A percentile compares a stretch with the other conserved stretches of the same genome.
These are phyloP conservation scores for Acanthiza pusilla DNA, from an alignment of 2,797 vertebrate genomes.

Conservation along the genomic window DNA sequence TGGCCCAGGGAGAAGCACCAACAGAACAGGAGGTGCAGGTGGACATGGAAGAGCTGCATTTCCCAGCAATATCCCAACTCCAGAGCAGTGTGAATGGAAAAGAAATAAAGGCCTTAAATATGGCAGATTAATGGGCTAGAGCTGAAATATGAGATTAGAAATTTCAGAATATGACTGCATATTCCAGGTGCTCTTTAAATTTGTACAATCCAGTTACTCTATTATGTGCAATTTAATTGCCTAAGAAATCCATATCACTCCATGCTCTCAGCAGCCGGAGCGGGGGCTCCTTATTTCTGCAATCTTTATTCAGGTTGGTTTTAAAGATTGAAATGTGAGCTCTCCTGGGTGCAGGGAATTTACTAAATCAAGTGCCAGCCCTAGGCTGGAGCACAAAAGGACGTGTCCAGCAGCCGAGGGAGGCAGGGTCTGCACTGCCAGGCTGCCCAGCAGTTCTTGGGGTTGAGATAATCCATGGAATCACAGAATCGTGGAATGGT, in stretches of 20 bases:
- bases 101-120: slow-evolving; percentile 1
- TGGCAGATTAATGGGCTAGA: slow-evolving; percentile 25
- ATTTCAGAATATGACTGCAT: slow-evolving; percentile 24
- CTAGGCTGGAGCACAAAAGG: neutral
- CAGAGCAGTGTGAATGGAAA: neutral
- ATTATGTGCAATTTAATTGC: slow-evolving; percentile 52
- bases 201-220: neutral
- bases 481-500: neutral
- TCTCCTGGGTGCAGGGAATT: neutral
- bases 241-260: slow-evolving; percentile 15
- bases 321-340: slow-evolving; percentile 3
- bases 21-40: neutral
- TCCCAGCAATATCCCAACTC: neutral
- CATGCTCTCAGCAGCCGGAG: neutral
- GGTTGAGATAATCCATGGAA: neutral
- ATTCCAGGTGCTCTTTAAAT: slow-evolving; percentile 42
- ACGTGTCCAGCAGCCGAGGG: neutral
- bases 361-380: neutral
- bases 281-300: neutral
- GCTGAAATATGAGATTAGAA: slow-evolving; percentile 42
- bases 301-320: neutral
- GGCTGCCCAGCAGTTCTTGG: neutral
- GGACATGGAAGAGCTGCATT: neutral
- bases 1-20: fast-evolving
- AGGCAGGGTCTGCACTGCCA: neutral